A percentile compares a stretch with the other conserved stretches of the same genome.
phyloP scores from a whole-genome alignment of 2,113 vertebrate genomes.

The Hiodon alosoides region DNA sequence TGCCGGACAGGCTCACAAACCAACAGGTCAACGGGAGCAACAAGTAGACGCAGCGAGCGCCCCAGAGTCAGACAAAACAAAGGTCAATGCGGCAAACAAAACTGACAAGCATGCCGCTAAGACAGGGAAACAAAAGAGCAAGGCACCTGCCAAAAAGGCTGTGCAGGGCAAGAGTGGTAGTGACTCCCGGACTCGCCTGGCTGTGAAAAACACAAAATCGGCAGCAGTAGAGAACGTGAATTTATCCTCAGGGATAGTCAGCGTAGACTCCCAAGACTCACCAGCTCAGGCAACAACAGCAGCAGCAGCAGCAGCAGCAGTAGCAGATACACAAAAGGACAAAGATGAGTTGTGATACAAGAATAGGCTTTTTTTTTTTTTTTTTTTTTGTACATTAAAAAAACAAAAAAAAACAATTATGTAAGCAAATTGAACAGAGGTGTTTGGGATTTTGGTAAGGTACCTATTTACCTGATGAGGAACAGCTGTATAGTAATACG shows the following conservation, averaged over 20 bases:
- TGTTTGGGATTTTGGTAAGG: neutral
- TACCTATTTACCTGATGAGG: neutral
- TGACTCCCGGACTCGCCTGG: neutral
- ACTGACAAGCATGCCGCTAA: constrained; percentile 43
- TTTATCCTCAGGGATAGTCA: neutral
- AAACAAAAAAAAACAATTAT: neutral
- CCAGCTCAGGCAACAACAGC: constrained; percentile 12
- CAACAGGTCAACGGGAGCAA: constrained; percentile 25
- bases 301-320: neutral
- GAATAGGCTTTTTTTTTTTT: neutral
- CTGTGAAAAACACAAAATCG: constrained; percentile 14
- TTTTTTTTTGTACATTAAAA: constrained; percentile 11
- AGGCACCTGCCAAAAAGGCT: constrained; percentile 39
- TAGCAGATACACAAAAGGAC: constrained; percentile 35
- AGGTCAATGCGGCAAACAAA: constrained; percentile 37
- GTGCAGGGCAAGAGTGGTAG: neutral
- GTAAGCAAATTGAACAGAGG: neutral
- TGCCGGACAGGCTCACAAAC: neutral
- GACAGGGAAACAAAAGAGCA: constrained; percentile 35
- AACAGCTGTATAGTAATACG: neutral
- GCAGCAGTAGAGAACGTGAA: constrained; percentile 9
- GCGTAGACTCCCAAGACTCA: constrained; percentile 25
- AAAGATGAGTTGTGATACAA: constrained; percentile 57
- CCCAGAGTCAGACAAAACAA: constrained; percentile 38
- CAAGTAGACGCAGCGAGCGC: constrained; percentile 28